Base-by-base conservation (phyloP, 1,140 invertebrate species). In the Euborellia annulipes region DNA sequence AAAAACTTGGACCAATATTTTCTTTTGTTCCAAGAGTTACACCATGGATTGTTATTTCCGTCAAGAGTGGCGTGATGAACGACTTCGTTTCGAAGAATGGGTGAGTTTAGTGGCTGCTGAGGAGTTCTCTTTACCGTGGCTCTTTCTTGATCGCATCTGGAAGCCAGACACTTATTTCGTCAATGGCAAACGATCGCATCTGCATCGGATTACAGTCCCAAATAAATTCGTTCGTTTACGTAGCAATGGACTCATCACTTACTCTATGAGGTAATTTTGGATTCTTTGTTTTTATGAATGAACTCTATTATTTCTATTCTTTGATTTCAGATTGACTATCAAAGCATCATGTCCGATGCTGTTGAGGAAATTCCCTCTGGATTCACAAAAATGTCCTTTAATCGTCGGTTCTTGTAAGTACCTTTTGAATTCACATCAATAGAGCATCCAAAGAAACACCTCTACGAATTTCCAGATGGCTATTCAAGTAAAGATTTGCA, bases 131-230 rank as follows among this genome's bases (percentile, higher is more conserved):
- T 62, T 69, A 60, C 65, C 68, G 32, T 69, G 66, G 66, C 57
- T 69, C 39, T 68, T 70, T 55, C 51, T 70, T 39, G 65, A 69
- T 36, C 64, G 60, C 42, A 56, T 67, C 1, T 78, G 75, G 75
- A 74, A 71, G 49, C 76, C 76, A 0, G 75, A 78, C 57, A 78
- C 75, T 1, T 76, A 68, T 56, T 75, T 79, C 54, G 57, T 72
- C 21, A 79, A 79, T 58, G 75, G 73, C 17, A 67, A 71, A 52
- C 64, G 69, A 40, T 77, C 74, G 8, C 68, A 75, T 50, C 61
- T 76, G 16, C 77, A 78, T 53, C 70, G 68, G 38, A 72, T 79
- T 36, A 78, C 76, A 0, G 65, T 71, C 1, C 75, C 74, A 0
- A 79, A 79, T 56, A 72, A 70, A 45, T 74, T 79, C 37, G 59